A percentile compares a stretch with the other conserved stretches of the same genome.
Evolutionary conservation across 2,888 invertebrate genomes (phyloP).

Genomic region (Macrophya alboannulata): DNA sequence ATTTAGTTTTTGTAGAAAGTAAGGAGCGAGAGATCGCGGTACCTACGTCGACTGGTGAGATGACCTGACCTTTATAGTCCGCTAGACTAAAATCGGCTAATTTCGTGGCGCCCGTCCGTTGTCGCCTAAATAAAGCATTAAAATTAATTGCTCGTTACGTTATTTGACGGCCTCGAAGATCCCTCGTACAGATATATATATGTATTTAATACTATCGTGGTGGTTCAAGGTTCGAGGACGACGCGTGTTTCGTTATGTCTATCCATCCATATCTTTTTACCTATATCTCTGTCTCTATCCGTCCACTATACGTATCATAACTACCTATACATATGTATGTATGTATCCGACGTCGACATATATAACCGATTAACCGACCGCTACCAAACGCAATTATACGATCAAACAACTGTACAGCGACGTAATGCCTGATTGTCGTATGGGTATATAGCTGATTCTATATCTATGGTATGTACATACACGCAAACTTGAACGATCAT

Average conservation of each 20-base stretch:
- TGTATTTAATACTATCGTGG: neutral
- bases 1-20: neutral
- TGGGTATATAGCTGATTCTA: neutral
- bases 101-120: slow-evolving; percentile 37
- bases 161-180: slow-evolving; percentile 42
- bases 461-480: too few relatives aligned
- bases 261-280: neutral
- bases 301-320: neutral
- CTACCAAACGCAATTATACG: slow-evolving; percentile 39
- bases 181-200: slow-evolving; percentile 14
- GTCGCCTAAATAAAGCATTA: slow-evolving; percentile 38
- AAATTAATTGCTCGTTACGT: slow-evolving; percentile 53
- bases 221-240: slow-evolving; percentile 40
- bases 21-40: neutral
- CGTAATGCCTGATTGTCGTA: neutral
- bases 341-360: neutral
- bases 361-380: slow-evolving; percentile 13
- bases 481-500: neutral
- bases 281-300: neutral
- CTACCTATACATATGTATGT: neutral
- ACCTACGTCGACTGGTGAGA: neutral
- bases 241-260: slow-evolving; percentile 3
- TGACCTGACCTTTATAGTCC: neutral
- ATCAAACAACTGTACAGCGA: slow-evolving; percentile 29
- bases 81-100: slow-evolving; percentile 20